Evolutionary conservation across 2,797 vertebrate species (phyloP).

Genomic region (Lacerta agilis): DNA sequence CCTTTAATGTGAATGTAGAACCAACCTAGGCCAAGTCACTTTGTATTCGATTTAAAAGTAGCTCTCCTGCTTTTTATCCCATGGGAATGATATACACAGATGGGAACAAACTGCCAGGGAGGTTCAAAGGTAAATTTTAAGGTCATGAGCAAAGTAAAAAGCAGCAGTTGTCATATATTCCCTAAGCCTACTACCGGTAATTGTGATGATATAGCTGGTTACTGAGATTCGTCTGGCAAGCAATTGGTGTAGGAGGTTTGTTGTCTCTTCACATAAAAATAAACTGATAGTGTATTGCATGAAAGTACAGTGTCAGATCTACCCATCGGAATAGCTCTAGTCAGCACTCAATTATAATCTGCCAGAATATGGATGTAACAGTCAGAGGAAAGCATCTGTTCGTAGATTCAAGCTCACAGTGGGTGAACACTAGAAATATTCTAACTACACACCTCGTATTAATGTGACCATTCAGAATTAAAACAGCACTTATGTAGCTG

Average conservation of each 20-base stretch:
- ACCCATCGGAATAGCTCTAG: conserved; percentile 30
- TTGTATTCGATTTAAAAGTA: neutral
- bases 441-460: conserved; percentile 4
- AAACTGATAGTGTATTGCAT: conserved; percentile 20
- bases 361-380: conserved; percentile 20
- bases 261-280: conserved; percentile 41
- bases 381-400: conserved; percentile 13
- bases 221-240: neutral
- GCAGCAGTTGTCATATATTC: neutral
- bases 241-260: neutral
- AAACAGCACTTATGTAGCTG: conserved; percentile 10
- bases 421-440: conserved; percentile 25
- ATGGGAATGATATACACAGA: neutral
- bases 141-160: neutral
- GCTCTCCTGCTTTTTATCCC: neutral
- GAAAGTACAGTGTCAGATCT: conserved; percentile 15
- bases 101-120: no score
- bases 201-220: neutral
- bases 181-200: neutral
- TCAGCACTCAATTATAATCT: conserved; percentile 30
- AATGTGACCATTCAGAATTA: conserved; percentile 11
- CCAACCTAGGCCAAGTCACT: neutral
- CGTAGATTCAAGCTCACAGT: neutral
- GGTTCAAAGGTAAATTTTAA: neutral
- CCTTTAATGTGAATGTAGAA: neutral